Percentiles rank a stretch among this genome's conserved stretches.
phyloP scores from a whole-genome alignment of 2,888 invertebrate species.

The Athalia rosae region DNA sequence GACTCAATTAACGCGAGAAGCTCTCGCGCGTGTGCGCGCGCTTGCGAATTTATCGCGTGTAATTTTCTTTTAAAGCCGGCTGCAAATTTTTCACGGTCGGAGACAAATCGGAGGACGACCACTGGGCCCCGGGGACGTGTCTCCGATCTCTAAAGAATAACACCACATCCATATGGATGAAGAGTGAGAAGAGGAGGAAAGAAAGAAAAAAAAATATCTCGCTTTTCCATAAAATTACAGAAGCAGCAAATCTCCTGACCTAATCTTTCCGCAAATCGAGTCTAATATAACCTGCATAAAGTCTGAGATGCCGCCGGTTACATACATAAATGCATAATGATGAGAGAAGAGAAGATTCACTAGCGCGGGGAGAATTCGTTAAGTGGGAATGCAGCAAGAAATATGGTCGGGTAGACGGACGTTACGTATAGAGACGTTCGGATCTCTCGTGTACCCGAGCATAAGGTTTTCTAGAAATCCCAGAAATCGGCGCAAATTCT shows the following conservation, averaged over 20 bases:
- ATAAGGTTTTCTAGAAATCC: too few species aligned
- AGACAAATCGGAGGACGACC: too few species aligned
- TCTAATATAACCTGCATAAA: not conserved
- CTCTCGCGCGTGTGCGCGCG: too few species aligned
- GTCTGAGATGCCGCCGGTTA: not conserved
- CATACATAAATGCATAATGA: constrained; percentile 28
- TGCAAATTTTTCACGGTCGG: too few species aligned
- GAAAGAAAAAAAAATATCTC: not conserved
- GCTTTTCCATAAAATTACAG: not conserved
- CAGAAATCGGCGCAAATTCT: too few species aligned
- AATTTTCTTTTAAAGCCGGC: too few species aligned
- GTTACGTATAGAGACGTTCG: too few species aligned
- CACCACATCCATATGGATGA: not conserved
- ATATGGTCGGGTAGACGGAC: not conserved
- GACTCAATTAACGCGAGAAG: constrained; percentile 9
- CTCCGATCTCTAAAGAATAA: too few species aligned
- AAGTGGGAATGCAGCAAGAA: not conserved
- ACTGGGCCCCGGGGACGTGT: too few species aligned
- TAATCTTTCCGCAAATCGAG: not conserved
- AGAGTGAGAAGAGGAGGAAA: not conserved
- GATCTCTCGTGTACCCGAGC: too few species aligned
- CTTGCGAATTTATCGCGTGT: too few species aligned
- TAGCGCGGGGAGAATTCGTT: not conserved
- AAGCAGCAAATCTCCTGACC: constrained; percentile 31
- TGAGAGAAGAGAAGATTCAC: constrained; percentile 10